phyloP scores from a whole-genome alignment of 2,797 vertebrate species.

The Brachyrhaphis roseni region DNA sequence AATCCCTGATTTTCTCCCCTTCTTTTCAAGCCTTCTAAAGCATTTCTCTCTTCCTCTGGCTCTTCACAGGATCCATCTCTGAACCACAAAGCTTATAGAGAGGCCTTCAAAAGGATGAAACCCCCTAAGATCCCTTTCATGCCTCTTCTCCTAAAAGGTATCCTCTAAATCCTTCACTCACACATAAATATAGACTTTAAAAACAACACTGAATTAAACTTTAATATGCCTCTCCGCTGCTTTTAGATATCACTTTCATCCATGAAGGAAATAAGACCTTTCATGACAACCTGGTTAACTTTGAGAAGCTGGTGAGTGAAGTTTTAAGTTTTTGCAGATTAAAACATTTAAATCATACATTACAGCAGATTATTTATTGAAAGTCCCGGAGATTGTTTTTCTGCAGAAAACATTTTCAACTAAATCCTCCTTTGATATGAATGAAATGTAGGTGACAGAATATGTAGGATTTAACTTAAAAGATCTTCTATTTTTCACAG shows the following conservation, averaged over 20 bases:
- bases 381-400: neutral
- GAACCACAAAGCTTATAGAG: conserved; percentile 98
- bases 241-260: conserved; percentile 96
- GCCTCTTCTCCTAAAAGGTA: conserved; percentile 97
- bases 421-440: neutral
- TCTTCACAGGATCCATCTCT: conserved; percentile 91
- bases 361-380: neutral
- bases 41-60: neutral
- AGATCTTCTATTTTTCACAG: neutral
- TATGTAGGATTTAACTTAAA: neutral
- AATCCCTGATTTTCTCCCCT: conserved; percentile 7
- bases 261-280: conserved; percentile 99
- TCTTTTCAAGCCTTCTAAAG: neutral
- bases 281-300: conserved; percentile 98
- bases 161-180: neutral
- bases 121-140: conserved; percentile 98
- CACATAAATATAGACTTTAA: conserved; percentile 10
- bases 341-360: conserved; percentile 3
- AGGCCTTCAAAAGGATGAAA: conserved; percentile 98
- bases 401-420: neutral
- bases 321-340: neutral
- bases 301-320: conserved; percentile 94
- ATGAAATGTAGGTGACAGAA: neutral
- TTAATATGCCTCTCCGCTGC: conserved; percentile 19
- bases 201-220: conserved; percentile 7